phyloP scores from a whole-genome alignment of 2,797 vertebrate species.

The Dipus sagitta region DNA sequence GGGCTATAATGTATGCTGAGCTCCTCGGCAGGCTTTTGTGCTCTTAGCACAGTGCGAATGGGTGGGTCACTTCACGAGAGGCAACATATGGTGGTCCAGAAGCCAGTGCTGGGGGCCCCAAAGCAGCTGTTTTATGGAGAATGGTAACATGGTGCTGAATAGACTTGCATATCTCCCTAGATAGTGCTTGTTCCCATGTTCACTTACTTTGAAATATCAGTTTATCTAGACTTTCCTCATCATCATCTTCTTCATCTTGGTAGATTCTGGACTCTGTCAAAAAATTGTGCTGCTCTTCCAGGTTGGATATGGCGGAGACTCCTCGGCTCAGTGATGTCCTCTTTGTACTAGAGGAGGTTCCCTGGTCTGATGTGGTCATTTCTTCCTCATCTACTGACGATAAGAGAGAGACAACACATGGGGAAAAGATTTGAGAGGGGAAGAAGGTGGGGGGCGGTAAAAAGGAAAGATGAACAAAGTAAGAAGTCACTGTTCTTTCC shows the following conservation, averaged over 20 bases:
- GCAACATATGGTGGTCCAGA: not conserved
- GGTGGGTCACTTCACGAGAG: not conserved
- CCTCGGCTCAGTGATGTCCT: constrained; percentile 65
- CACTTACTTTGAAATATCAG: constrained; percentile 76
- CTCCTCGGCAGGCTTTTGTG: not conserved
- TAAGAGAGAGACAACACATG: not conserved
- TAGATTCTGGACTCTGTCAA: constrained; percentile 63
- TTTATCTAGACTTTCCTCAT: constrained; percentile 82
- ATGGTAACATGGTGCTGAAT: not conserved
- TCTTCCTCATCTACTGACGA: constrained; percentile 67
- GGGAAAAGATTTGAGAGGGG: not conserved
- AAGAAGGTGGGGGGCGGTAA: not conserved
- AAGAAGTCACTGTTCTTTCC: not conserved
- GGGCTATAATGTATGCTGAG: no score
- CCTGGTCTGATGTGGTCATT: not conserved
- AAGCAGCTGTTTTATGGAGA: not conserved
- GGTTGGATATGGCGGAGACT: constrained; percentile 58
- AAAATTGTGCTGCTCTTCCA: constrained; percentile 68
- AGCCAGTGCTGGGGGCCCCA: not conserved
- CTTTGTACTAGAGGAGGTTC: constrained; percentile 10
- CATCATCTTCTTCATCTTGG: constrained; percentile 82
- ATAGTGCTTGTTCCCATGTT: not conserved
- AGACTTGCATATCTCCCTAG: not conserved
- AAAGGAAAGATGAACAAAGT: not conserved
- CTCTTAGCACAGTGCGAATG: not conserved